Conservation (phyloP, 2,113 vertebrate species). For the Neomonachus schauinslandi region DNA sequence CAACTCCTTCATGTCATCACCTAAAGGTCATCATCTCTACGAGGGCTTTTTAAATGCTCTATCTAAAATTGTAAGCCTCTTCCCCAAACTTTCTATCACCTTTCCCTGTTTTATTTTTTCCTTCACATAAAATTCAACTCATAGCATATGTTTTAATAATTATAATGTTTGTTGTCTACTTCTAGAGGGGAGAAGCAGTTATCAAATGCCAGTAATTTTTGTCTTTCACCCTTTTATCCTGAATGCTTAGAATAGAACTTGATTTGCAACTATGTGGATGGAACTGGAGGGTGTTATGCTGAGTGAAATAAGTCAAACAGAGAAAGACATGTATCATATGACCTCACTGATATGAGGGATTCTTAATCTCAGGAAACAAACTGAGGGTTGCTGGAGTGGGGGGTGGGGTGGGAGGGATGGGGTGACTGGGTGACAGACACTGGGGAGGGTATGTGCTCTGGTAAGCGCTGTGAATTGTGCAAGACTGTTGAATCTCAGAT, state of each 20-base stretch:
- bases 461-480: too few species aligned
- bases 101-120: not conserved
- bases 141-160: not conserved
- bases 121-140: not conserved
- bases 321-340: too few species aligned
- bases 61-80: not conserved
- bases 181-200: not conserved
- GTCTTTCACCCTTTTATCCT: not conserved
- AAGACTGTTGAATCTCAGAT: too few species aligned
- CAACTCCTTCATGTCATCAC: not conserved
- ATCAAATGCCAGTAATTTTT: not conserved
- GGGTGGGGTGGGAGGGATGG: too few species aligned
- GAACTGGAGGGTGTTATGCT: too few species aligned
- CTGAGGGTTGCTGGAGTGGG: too few species aligned
- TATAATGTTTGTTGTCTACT: not conserved
- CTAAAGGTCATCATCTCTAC: not conserved
- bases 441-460: too few species aligned
- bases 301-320: too few species aligned
- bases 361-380: not conserved
- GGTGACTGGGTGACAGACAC: too few species aligned
- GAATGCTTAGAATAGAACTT: not conserved
- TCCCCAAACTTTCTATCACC: not conserved
- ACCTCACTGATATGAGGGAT: too few species aligned
- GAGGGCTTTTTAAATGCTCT: not conserved
- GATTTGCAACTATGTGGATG: not conserved